Conservation (phyloP, 2,113 vertebrate species). For the Chinchilla lanigera region DNA sequence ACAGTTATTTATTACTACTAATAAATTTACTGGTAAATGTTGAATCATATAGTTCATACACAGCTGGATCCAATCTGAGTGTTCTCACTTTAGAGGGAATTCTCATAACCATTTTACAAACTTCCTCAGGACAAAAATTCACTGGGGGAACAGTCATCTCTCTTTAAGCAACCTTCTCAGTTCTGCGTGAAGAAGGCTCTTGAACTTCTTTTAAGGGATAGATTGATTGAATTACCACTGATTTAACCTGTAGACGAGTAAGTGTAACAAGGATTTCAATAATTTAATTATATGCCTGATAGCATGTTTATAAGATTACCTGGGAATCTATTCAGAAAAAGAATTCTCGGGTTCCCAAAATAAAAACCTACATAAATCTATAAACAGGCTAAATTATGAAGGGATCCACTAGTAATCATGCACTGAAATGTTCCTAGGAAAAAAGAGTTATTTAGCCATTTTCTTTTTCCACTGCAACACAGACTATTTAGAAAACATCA, state of each 20-base stretch:
- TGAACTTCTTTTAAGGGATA: background rate
- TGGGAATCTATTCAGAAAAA: background rate
- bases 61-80: background rate
- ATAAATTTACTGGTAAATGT: background rate
- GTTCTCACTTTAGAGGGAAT: background rate
- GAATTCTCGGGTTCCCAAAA: background rate
- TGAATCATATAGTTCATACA: background rate
- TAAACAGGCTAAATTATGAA: background rate
- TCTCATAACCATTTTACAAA: background rate
- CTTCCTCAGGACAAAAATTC: background rate
- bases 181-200: background rate
- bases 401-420: background rate
- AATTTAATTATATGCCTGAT: background rate
- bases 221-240: background rate
- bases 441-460: background rate
- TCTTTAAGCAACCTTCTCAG: background rate
- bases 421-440: background rate
- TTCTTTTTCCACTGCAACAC: background rate
- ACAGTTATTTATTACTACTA: background rate
- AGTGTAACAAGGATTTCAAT: background rate
- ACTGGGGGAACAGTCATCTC: rapidly evolving
- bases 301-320: background rate
- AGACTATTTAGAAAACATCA: background rate
- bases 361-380: background rate
- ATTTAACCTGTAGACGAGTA: background rate